A percentile compares a stretch with the other conserved stretches of the same genome.
Conservation (phyloP, 2,113 vertebrate species). For the Gavialis gangeticus region DNA sequence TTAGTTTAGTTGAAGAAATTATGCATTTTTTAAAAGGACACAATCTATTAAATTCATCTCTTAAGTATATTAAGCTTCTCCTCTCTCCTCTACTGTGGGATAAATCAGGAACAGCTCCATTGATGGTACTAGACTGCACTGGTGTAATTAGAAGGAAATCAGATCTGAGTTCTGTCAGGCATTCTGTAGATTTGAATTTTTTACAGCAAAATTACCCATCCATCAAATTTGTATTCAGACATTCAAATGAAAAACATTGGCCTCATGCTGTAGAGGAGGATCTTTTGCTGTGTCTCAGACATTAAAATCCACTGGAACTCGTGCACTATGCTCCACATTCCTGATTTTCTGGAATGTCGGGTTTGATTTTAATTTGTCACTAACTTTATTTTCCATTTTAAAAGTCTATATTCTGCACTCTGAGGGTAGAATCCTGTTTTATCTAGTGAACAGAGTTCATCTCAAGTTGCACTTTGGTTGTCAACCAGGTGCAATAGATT, state of each 20-base stretch:
- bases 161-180: not conserved
- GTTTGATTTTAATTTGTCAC: not conserved
- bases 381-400: not conserved
- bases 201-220: slow-evolving; percentile 6
- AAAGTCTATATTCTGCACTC: not conserved
- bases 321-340: rapidly evolving
- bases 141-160: not conserved
- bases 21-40: slow-evolving; percentile 25
- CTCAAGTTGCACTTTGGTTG: too few species aligned
- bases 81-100: not conserved
- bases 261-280: not conserved
- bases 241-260: not conserved
- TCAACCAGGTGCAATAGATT: too few species aligned
- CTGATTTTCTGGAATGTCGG: not conserved
- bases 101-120: slow-evolving; percentile 38
- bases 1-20: slow-evolving; percentile 50
- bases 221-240: not conserved
- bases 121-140: not conserved
- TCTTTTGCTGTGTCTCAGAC: not conserved
- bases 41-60: slow-evolving; percentile 59
- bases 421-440: too few species aligned
- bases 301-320: not conserved
- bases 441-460: too few species aligned
- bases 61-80: slow-evolving; percentile 19
- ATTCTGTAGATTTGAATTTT: slow-evolving; percentile 23